Conservation (phyloP, 53 echinoderm and acorn worm species). For the Zoroaster sp. region DNA sequence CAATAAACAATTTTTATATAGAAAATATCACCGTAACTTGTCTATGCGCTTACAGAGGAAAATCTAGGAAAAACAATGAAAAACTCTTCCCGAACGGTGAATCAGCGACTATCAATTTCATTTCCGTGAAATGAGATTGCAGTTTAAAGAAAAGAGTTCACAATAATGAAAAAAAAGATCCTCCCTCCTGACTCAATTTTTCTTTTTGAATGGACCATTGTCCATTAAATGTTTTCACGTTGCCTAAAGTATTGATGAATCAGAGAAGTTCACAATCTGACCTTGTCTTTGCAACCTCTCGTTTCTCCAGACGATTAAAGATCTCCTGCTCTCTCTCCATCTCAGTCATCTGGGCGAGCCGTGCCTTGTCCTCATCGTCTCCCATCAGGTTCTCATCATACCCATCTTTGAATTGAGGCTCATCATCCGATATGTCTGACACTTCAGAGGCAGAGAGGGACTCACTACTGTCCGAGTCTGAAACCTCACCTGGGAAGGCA, state of each 20-base stretch:
- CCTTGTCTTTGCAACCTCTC: constrained; percentile 96
- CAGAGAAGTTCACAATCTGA: neutral
- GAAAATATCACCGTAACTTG: too few relatives aligned
- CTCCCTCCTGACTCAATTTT: too few relatives aligned
- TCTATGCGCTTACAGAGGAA: neutral
- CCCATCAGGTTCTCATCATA: constrained; percentile 95
- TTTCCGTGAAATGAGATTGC: too few relatives aligned
- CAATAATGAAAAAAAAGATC: too few relatives aligned
- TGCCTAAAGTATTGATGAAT: too few relatives aligned
- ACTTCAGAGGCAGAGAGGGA: constrained; percentile 62
- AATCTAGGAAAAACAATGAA: too few relatives aligned
- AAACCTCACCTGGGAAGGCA: constrained; percentile 79
- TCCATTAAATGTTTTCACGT: too few relatives aligned
- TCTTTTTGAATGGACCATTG: too few relatives aligned
- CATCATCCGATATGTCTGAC: constrained; percentile 77
- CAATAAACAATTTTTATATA: neutral
- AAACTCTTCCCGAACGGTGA: too few relatives aligned
- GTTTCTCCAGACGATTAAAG: constrained; percentile 89
- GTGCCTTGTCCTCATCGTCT: constrained; percentile 88
- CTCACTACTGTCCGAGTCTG: constrained; percentile 77
- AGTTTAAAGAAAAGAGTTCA: too few relatives aligned
- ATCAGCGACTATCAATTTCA: too few relatives aligned
- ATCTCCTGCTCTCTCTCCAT: constrained; percentile 96
- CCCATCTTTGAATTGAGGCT: constrained; percentile 88
- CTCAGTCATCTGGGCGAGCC: constrained; percentile 86